These are phyloP conservation scores for Camarhynchus parvulus DNA, from an alignment of 2,113 vertebrate genomes.

Conservation along the genomic window DNA sequence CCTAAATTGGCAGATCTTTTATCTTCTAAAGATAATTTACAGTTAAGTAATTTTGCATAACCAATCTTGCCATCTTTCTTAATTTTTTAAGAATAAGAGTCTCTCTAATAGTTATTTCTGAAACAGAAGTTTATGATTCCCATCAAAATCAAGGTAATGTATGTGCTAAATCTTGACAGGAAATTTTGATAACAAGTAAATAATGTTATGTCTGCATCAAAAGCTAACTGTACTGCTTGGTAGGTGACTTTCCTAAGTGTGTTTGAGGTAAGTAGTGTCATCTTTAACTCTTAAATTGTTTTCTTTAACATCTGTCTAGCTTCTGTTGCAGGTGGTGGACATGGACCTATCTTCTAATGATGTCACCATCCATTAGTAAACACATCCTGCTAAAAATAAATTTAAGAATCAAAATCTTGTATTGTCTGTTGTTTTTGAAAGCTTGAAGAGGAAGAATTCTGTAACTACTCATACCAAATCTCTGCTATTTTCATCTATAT, in stretches of 20 bases:
- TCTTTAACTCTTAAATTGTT: slow-evolving; percentile 53
- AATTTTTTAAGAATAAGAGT: background rate
- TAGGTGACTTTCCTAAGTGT: slow-evolving; percentile 49
- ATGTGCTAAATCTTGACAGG: background rate
- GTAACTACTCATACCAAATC: slow-evolving; percentile 3
- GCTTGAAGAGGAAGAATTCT: slow-evolving; percentile 9
- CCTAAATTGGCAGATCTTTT: background rate
- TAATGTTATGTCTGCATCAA: background rate
- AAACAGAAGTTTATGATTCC: background rate
- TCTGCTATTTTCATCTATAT: background rate
- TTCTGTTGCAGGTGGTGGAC: slow-evolving; percentile 88
- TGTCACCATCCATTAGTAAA: slow-evolving; percentile 78
- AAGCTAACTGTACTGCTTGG: slow-evolving; percentile 30
- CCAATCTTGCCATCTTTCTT: background rate
- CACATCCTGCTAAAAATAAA: slow-evolving; percentile 84
- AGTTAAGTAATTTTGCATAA: slow-evolving; percentile 19
- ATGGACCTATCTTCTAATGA: slow-evolving; percentile 80
- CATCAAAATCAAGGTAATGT: slow-evolving; percentile 3
- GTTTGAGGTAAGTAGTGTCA: slow-evolving; percentile 73
- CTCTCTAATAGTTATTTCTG: background rate
- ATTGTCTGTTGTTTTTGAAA: slow-evolving; percentile 89
- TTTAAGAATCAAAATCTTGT: slow-evolving; percentile 83
- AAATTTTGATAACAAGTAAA: background rate
- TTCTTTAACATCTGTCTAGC: slow-evolving; percentile 85
- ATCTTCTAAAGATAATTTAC: background rate